Evolutionary conservation across 2,888 invertebrate species (phyloP), one percentile per base, ranked within the genome.

Genomic region (Eupithecia centaureata): DNA sequence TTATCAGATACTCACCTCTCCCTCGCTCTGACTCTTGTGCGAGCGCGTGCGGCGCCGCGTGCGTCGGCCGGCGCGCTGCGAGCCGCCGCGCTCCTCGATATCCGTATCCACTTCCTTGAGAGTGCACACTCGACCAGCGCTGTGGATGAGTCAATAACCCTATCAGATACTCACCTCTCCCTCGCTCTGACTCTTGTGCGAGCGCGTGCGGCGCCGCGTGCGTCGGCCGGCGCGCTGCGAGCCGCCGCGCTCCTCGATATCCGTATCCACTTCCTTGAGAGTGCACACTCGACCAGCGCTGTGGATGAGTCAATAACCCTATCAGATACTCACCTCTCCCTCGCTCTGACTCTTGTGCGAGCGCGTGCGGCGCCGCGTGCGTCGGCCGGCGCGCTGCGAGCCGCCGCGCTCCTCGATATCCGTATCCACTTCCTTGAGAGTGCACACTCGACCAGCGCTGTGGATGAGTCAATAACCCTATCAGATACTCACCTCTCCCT

Each of bases 91-190:
- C 57, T 94, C 94, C 81, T 96, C 96, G 32, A 95, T 91, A 78
- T 96, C 96, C 15, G 96, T 95, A 83, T 96, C 96, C 54, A 94
- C 94, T 73, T 95, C 95, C 83, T 96, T 96, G 77, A 96, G 86
- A 0, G 91, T 88, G 73, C 96, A 94, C 1, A 93, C 88, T 66
- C 95, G 94, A 0, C 95, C 96, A 42, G 94, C 91, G 30, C 95
- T 95, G 74, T 10, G n/a, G 32, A 32, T 33, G n/a, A n/a, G n/a
- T n/a, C n/a, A 33, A 15, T 2, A 30, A 5, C 30, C 30, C 30
- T 30, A 30, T 30, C 30, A 30, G 30, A 5, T 56, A 28, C 35
- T 67, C 61, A 90, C 93, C 89, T 92, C 92, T 28, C 92, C 92
- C 80, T 92, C 92, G 78, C 91, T 91, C 67, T 92, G 91, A 78